A percentile compares a stretch with the other conserved stretches of the same genome.
These are phyloP conservation scores for Agrochola lota DNA, from an alignment of 2,888 invertebrate species.

Conservation along the genomic window DNA sequence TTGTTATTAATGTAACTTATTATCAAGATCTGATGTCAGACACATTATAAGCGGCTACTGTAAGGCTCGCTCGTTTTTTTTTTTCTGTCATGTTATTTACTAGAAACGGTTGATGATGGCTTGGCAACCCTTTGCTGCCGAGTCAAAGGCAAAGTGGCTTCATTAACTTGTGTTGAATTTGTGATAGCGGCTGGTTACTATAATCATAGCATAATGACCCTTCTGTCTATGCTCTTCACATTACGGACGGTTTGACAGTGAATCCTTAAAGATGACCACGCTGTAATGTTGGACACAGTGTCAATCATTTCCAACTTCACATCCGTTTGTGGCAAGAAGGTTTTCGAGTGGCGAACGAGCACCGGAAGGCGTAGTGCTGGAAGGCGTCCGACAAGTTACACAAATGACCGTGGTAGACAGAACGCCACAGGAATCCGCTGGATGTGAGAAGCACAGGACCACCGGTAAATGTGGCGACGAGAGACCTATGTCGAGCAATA, in stretches of 20 bases:
- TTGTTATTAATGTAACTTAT: too few species aligned
- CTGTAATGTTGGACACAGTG: too few species aligned
- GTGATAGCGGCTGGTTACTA: background rate
- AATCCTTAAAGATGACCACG: background rate
- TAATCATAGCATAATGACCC: background rate
- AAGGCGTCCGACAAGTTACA: background rate
- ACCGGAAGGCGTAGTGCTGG: background rate
- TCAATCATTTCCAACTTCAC: too few species aligned
- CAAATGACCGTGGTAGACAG: background rate
- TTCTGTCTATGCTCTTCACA: too few species aligned
- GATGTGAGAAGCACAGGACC: background rate
- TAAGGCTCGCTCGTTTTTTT: too few species aligned
- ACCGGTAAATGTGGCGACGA: background rate
- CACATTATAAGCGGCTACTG: too few species aligned
- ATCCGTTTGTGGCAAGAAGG: background rate
- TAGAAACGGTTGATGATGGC: background rate
- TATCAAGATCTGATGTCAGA: too few species aligned
- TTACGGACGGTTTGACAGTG: too few species aligned
- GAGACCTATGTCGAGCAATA: background rate
- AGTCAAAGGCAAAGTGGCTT: background rate
- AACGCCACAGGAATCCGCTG: background rate
- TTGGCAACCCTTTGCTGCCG: background rate
- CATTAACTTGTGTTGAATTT: background rate
- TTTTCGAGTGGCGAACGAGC: background rate
- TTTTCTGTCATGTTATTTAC: background rate